phyloP scores from a whole-genome alignment of 1,140 invertebrate species.

The Amphibalanus amphitrite region DNA sequence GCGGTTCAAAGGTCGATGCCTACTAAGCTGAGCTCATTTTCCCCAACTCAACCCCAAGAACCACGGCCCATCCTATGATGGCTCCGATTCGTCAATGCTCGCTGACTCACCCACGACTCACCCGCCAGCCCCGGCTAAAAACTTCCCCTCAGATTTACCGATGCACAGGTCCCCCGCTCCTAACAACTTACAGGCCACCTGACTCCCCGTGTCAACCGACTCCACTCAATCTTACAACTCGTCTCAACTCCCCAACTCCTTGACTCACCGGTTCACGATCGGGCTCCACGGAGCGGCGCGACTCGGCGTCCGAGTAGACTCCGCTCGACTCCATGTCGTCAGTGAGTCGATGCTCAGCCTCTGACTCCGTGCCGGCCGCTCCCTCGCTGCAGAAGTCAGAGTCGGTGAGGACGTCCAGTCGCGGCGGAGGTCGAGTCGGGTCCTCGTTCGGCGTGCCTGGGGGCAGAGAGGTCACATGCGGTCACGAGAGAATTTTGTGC shows the following conservation, averaged over 20 bases:
- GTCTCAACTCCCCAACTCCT: not conserved
- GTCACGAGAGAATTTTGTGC: too few relatives aligned
- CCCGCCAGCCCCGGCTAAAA: too few relatives aligned
- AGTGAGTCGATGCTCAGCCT: conserved; percentile 43
- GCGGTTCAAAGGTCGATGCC: too few relatives aligned
- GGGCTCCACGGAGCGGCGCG: conserved; percentile 17
- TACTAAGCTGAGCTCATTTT: too few relatives aligned
- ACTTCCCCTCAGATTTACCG: not conserved
- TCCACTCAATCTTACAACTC: too few relatives aligned
- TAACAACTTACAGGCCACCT: not conserved
- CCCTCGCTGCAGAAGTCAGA: conserved; percentile 56
- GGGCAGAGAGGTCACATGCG: not conserved
- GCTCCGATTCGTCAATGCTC: too few relatives aligned
- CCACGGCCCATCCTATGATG: too few relatives aligned
- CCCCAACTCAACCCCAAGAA: too few relatives aligned
- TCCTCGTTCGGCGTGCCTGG: conserved; percentile 59
- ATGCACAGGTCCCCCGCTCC: not conserved
- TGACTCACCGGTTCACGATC: not conserved
- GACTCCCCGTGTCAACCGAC: too few relatives aligned
- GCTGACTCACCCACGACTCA: too few relatives aligned
- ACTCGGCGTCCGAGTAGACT: conserved; percentile 65
- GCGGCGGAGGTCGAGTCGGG: conserved; percentile 51
- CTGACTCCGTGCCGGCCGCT: conserved; percentile 41
- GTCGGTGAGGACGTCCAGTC: conserved; percentile 62
- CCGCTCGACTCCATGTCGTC: conserved; percentile 70